Conservation (phyloP, 2,113 vertebrate genomes). For the Rhipidura dahli region DNA sequence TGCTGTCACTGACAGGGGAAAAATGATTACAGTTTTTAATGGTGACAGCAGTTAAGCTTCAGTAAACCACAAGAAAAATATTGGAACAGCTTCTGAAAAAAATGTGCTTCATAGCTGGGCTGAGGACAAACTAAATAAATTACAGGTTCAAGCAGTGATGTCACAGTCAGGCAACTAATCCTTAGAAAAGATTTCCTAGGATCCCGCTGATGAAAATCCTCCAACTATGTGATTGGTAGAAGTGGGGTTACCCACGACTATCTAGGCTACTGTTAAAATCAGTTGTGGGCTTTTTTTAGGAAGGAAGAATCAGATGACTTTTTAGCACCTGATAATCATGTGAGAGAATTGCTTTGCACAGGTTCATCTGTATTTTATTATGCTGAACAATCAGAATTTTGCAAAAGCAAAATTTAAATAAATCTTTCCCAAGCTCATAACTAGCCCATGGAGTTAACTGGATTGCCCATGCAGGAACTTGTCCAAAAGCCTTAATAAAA, state of each 20-base stretch:
- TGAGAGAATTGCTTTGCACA: neutral
- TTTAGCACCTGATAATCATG: neutral
- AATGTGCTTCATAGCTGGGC: neutral
- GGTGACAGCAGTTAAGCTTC: neutral
- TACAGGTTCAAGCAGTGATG: neutral
- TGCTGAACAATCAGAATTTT: neutral
- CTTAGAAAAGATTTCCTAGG: neutral
- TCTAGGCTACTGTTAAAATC: neutral
- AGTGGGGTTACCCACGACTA: neutral
- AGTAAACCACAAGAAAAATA: slow-evolving; percentile 22
- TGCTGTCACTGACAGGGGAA: neutral
- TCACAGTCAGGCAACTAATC: neutral
- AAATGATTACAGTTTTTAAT: slow-evolving; percentile 32
- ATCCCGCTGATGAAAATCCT: neutral
- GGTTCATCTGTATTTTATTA: neutral
- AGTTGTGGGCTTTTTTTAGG: accelerated
- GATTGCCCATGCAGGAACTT: neutral
- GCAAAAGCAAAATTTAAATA: neutral
- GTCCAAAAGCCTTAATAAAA: neutral
- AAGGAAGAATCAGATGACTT: neutral
- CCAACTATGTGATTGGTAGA: neutral
- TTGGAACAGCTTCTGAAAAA: neutral
- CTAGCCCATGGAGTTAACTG: neutral
- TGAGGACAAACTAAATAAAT: neutral
- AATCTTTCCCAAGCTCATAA: neutral